Evolutionary conservation across 2,797 vertebrate genomes (phyloP).

Genomic region (Aratinga solstitialis): DNA sequence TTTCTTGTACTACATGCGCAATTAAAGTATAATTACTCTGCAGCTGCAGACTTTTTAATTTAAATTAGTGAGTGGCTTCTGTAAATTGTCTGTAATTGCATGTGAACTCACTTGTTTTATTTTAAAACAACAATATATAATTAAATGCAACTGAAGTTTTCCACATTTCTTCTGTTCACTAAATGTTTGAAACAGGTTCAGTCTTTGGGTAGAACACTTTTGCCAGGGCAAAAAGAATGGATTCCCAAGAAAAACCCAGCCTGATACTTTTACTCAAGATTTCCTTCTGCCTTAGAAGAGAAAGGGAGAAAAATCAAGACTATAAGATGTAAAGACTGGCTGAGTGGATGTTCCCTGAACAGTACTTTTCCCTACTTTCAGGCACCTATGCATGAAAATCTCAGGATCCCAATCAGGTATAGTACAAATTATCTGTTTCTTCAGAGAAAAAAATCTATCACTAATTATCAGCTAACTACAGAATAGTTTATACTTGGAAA

Average conservation of each 20-base stretch:
- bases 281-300: background rate
- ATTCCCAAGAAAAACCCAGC: background rate
- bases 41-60: conserved; percentile 63
- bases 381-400: background rate
- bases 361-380: background rate
- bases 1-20: conserved; percentile 58
- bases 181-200: background rate
- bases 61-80: conserved; percentile 59
- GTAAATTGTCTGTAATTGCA: conserved; percentile 45
- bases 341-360: background rate
- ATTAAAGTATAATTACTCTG: conserved; percentile 65
- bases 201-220: background rate
- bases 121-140: conserved; percentile 38
- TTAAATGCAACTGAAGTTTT: conserved; percentile 37
- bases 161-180: background rate
- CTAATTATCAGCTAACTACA: background rate
- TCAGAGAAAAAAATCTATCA: background rate
- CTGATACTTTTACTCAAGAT: background rate
- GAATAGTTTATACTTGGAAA: background rate
- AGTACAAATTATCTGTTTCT: background rate
- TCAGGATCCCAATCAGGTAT: background rate
- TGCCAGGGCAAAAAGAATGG: background rate
- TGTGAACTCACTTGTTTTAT: conserved; percentile 16
- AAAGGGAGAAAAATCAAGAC: background rate
- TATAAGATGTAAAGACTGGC: background rate